These are phyloP conservation scores for Emmelina monodactyla DNA, from an alignment of 2,888 invertebrate species.

Conservation along the genomic window DNA sequence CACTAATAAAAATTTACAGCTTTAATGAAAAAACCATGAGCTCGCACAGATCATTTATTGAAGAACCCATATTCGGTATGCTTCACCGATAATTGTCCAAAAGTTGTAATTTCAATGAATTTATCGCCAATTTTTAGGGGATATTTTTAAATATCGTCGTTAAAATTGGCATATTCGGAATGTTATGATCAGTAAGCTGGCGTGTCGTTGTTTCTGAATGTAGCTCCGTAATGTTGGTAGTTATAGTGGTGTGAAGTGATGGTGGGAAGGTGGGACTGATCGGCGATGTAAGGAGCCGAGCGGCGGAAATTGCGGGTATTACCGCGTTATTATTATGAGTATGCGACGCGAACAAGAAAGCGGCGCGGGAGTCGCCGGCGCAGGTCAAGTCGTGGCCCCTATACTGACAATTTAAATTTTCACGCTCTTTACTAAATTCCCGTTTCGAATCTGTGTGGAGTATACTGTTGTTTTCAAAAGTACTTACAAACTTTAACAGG, in stretches of 20 bases:
- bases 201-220: not conserved
- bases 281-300: slow-evolving; percentile 36
- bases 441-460: too few species aligned
- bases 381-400: slow-evolving; percentile 32
- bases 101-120: slow-evolving; percentile 21
- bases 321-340: slow-evolving; percentile 45
- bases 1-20: slow-evolving; percentile 23
- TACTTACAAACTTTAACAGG: too few species aligned
- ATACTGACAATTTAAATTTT: slow-evolving; percentile 29
- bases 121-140: slow-evolving; percentile 24
- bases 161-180: slow-evolving; percentile 27
- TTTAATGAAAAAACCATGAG: slow-evolving; percentile 19
- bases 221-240: not conserved
- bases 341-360: slow-evolving; percentile 48
- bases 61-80: slow-evolving; percentile 3
- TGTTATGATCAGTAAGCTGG: slow-evolving; percentile 11
- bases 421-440: slow-evolving; percentile 30
- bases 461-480: too few species aligned
- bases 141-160: slow-evolving; percentile 26
- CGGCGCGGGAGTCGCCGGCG: slow-evolving; percentile 29
- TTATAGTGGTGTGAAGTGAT: not conserved
- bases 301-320: slow-evolving; percentile 47
- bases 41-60: slow-evolving; percentile 5
- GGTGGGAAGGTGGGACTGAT: not conserved
- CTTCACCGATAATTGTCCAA: slow-evolving; percentile 23